Evolutionary conservation across 2,113 vertebrate species (phyloP).

Genomic region (Indicator maculatus): DNA sequence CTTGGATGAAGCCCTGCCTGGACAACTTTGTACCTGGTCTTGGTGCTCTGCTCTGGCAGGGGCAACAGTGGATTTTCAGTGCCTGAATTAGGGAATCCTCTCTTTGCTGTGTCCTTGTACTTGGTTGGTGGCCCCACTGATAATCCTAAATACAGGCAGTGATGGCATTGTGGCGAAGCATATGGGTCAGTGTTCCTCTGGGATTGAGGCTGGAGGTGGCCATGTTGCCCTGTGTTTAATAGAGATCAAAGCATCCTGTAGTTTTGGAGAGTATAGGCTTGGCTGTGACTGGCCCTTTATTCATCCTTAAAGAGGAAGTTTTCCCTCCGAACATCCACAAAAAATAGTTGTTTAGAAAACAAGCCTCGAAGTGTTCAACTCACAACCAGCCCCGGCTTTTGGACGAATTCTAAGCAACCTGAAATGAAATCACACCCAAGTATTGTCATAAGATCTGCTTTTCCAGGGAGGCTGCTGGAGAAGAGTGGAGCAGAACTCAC

Average conservation of each 20-base stretch:
- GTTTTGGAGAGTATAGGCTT: neutral
- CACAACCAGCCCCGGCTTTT: neutral
- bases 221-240: neutral
- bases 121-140: neutral
- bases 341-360: neutral
- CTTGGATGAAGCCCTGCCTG: neutral
- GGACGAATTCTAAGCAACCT: neutral
- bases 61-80: neutral
- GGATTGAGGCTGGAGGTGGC: neutral
- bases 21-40: neutral
- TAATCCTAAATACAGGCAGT: neutral
- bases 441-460: neutral
- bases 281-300: neutral
- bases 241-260: neutral
- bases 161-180: neutral
- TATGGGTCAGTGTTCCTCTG: neutral
- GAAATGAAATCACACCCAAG: fast-evolving
- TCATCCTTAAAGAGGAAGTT: neutral
- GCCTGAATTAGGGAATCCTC: neutral
- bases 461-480: neutral
- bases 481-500: neutral
- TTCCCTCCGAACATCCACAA: neutral
- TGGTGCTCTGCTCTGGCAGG: neutral
- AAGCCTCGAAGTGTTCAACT: neutral
- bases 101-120: neutral